A percentile compares a stretch with the other conserved stretches of the same genome.
Evolutionary conservation across 1,140 invertebrate genomes (phyloP).

Genomic region (Camponotus floridanus): DNA sequence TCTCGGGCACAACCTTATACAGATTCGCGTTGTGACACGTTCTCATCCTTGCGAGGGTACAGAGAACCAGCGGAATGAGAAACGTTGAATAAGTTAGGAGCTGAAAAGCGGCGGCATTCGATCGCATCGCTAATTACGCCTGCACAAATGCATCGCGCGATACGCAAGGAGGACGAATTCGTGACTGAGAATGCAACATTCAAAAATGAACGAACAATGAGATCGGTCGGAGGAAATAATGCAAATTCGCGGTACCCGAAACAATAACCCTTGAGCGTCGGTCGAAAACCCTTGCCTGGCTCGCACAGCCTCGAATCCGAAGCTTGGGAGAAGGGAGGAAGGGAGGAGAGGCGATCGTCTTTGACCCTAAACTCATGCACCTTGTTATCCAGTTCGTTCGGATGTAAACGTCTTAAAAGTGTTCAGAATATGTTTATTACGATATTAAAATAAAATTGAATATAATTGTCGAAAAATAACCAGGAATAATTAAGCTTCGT

Average conservation of each 20-base stretch:
- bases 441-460: not conserved
- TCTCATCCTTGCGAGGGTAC: slow-evolving; percentile 42
- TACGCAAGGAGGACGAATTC: slow-evolving; percentile 68
- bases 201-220: slow-evolving; percentile 75
- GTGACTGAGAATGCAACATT: slow-evolving; percentile 72
- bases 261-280: slow-evolving; percentile 75
- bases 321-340: not conserved
- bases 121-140: slow-evolving; percentile 72
- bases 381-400: slow-evolving; percentile 43
- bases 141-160: slow-evolving; percentile 68
- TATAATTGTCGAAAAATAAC: not conserved
- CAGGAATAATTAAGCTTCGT: not conserved
- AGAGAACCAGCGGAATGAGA: slow-evolving; percentile 54
- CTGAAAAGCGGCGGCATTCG: slow-evolving; percentile 66
- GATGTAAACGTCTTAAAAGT: slow-evolving; percentile 1
- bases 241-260: slow-evolving; percentile 74
- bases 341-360: slow-evolving; percentile 63
- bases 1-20: slow-evolving; percentile 16
- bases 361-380: slow-evolving; percentile 69
- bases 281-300: slow-evolving; percentile 67
- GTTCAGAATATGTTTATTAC: not conserved
- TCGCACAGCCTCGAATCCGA: slow-evolving; percentile 13
- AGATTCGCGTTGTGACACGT: slow-evolving; percentile 26
- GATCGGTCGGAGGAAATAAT: slow-evolving; percentile 73
- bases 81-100: slow-evolving; percentile 70